Base-by-base conservation (phyloP, 2,113 vertebrate species). In the Nannospalax galili region DNA sequence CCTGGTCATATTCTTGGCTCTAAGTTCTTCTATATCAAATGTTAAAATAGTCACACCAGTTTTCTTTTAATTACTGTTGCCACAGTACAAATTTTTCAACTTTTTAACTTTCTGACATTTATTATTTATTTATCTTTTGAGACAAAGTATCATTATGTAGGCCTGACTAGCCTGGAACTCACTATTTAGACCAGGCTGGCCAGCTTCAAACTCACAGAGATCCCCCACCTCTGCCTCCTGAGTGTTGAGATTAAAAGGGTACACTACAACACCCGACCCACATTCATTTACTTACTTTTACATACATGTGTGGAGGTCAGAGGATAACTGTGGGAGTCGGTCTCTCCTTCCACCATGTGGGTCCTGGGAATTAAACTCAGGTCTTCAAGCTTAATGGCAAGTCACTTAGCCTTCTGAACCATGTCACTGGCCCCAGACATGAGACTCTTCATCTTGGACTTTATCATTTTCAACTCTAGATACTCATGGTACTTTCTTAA, bases 1-100 rank as follows among this genome's bases (percentile, higher is more conserved):
- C 40, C 20, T 81, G 42, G 40, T 74, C 75, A 58, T 72, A 72
- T 64, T 79, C 30, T 87, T 87, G 28, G 22, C 28, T 92, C 24
- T 78, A 79, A 92, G 72, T 58, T 73, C 15, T 93, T 69, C 73
- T 88, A 24, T 73, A 24, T 88, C 56, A 80, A 37, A 30, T 90
- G 81, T 92, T 74, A 78, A 81, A 92, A 80, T 85, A 86, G 48
- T 64, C 24, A 73, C 45, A 60, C 17, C 35, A 88, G 15, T 26
- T 92, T 93, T 77, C 35, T 95, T 58, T 89, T 78, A 24, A 45
- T 81, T 85, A 62, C 5, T 67, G 22, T 88, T 88, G 78, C 22
- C 1, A 28, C 22, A 22, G 52, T 77, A 9, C 86, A 28, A 37
- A 70, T 62, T 58, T 69, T 40, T 30, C 10, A 17, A 81, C 89